Conservation (phyloP, 2,888 invertebrate species). For the Drosophila siamana region DNA sequence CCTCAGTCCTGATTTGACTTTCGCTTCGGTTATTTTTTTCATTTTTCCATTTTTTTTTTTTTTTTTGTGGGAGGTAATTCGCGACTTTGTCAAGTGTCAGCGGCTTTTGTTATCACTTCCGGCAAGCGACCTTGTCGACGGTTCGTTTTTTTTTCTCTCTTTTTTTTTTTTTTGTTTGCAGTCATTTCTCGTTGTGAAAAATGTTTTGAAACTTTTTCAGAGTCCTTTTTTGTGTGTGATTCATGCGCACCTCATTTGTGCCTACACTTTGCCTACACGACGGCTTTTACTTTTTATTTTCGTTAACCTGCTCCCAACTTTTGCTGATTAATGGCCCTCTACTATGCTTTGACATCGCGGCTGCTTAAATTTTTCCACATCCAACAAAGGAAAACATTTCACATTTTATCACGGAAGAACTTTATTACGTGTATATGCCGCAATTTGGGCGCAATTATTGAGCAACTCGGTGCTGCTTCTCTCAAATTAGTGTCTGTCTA, state of each 20-base stretch:
- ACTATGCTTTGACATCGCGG: constrained; percentile 51
- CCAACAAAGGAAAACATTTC: constrained; percentile 21
- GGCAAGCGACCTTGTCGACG: constrained; percentile 58
- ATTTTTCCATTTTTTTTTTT: constrained; percentile 14
- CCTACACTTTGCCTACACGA: constrained; percentile 55
- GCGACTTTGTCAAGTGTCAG: constrained; percentile 82
- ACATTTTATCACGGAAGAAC: constrained; percentile 47
- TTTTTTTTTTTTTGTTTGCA: background rate
- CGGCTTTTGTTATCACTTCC: constrained; percentile 81
- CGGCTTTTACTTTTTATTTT: constrained; percentile 28
- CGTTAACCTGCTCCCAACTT: constrained; percentile 46
- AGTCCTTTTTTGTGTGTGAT: constrained; percentile 56
- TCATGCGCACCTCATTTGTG: constrained; percentile 73
- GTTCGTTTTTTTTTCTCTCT: background rate
- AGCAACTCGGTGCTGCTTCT: constrained; percentile 32
- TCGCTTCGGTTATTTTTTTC: constrained; percentile 1
- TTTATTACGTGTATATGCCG: constrained; percentile 44
- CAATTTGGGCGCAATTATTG: constrained; percentile 77
- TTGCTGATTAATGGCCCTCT: constrained; percentile 71
- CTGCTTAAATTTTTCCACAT: background rate
- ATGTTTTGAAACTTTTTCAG: constrained; percentile 69
- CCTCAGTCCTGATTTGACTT: constrained; percentile 9
- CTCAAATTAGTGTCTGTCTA: constrained; percentile 49
- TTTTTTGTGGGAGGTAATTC: constrained; percentile 32
- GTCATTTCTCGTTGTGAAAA: constrained; percentile 54